Percentiles rank a stretch among this genome's conserved stretches.
These are phyloP conservation scores for Lobophora halterata DNA, from an alignment of 2,888 invertebrate genomes.

Conservation along the genomic window DNA sequence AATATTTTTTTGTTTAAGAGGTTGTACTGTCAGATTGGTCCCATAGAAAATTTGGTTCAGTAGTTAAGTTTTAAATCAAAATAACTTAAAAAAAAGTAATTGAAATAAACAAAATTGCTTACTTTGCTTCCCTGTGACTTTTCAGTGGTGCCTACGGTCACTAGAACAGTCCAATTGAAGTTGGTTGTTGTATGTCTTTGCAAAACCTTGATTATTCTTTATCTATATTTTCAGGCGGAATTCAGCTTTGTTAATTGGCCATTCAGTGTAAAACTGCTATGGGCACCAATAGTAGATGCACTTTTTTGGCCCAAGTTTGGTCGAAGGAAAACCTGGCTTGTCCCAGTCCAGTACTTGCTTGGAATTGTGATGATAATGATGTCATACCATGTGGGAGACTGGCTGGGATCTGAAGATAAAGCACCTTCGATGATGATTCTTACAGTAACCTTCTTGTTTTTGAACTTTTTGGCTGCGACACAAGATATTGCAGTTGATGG, in stretches of 20 bases:
- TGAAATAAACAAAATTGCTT: too few species aligned
- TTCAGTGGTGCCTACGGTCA: too few species aligned
- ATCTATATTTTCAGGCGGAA: constrained; percentile 83
- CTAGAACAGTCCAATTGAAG: too few species aligned
- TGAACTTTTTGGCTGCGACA: constrained; percentile 98
- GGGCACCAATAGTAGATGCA: constrained; percentile 99
- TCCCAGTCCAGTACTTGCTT: constrained; percentile 95
- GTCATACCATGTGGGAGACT: constrained; percentile 86
- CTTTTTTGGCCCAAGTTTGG: constrained; percentile 92
- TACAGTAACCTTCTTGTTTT: constrained; percentile 91
- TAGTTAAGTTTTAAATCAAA: too few species aligned
- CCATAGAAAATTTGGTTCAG: too few species aligned
- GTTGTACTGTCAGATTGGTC: too few species aligned
- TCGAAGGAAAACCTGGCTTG: constrained; percentile 96
- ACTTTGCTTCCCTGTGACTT: too few species aligned
- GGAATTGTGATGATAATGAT: constrained; percentile 94
- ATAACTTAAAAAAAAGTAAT: too few species aligned
- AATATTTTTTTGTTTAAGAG: too few species aligned
- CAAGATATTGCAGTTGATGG: constrained; percentile 99
- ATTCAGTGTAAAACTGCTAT: constrained; percentile 94
- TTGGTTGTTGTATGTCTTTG: too few species aligned
- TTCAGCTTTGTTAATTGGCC: constrained; percentile 98
- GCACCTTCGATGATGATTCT: constrained; percentile 88
- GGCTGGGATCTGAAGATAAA: constrained; percentile 85
- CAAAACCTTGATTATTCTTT: too few species aligned